Base-by-base conservation (phyloP, 2,888 invertebrate species). In the Eupithecia inturbata region DNA sequence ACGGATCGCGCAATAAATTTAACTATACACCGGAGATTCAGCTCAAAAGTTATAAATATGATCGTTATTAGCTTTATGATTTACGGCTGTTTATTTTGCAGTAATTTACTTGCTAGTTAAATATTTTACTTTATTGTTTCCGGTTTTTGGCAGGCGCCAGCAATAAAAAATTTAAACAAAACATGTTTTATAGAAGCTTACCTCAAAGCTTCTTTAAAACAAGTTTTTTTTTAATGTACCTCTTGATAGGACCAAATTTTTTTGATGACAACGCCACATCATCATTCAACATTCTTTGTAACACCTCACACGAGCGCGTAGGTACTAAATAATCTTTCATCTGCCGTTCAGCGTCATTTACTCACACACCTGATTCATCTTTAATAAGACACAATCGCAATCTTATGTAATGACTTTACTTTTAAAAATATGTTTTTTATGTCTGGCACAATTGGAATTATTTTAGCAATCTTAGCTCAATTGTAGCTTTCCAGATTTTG, bases 1-100 rank as follows among this genome's bases (percentile, higher is more conserved):
- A 88, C 88, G 89, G 87, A 86, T 87, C 89, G 86, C 80, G 82
- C 83, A 85, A 87, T 88, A 88, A 86, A 90, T 91, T 88, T 89
- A 89, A 88, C 87, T 87, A 85, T 84, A 82, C 81, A 73, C 77
- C 73, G 80, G 77, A 72, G 79, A 73, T 82, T 79, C 80, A 80
- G 75, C 75, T 72, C 78, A 78, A 76, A 80, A 74, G 74, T 73
- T 68, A 72, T 73, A 66, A 53, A 77, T 75, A 78, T 77, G 69
- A 77, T 67, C 41, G 68, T 75, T 76, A 76, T 73, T 75, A 78
- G 73, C 72, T 70, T 57, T 71, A 53, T 72, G 72, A 77, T 71
- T 76, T 78, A 77, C 68, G 67, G 69, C 49, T 78, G 74, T 77
- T 77, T 78, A 74, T 64, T 41, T 74, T 71, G 57, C 57, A 74